Evolutionary conservation across 2,888 invertebrate species (phyloP).

Genomic region (Therioaphis trifolii): DNA sequence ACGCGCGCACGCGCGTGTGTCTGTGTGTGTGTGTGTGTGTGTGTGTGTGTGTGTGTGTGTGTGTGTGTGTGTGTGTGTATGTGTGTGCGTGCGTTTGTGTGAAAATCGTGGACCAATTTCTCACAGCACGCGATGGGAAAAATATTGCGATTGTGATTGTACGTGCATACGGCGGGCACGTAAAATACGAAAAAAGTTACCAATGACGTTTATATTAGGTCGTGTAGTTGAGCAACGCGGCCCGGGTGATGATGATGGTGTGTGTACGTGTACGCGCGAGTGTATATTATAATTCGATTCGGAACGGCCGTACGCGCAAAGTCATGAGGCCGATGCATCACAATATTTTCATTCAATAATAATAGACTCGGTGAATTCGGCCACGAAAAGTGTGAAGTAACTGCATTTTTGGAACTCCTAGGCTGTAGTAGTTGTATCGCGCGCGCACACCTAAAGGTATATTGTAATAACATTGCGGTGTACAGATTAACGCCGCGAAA

Average conservation of each 20-base stretch:
- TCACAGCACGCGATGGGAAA: constrained; percentile 57
- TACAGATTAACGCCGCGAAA: not conserved
- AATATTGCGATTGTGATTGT: constrained; percentile 38
- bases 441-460: too few species aligned
- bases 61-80: not conserved
- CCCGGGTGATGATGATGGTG: not conserved
- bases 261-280: not conserved
- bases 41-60: too few species aligned
- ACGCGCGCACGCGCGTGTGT: too few species aligned
- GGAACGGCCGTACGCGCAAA: not conserved
- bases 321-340: not conserved
- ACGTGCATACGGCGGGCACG: not conserved
- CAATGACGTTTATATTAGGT: constrained; percentile 15
- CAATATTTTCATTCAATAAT: constrained; percentile 18
- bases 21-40: too few species aligned
- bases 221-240: constrained; percentile 23
- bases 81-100: not conserved
- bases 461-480: too few species aligned
- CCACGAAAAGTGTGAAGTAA: constrained; percentile 14
- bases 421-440: not conserved
- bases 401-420: not conserved
- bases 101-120: constrained; percentile 51
- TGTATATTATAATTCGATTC: constrained; percentile 24
- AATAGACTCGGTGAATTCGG: constrained; percentile 14
- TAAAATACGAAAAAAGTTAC: constrained; percentile 40